Percentiles rank a stretch among this genome's conserved stretches.
Conservation (phyloP, 2,797 vertebrate genomes). For the Syngnathus acus region DNA sequence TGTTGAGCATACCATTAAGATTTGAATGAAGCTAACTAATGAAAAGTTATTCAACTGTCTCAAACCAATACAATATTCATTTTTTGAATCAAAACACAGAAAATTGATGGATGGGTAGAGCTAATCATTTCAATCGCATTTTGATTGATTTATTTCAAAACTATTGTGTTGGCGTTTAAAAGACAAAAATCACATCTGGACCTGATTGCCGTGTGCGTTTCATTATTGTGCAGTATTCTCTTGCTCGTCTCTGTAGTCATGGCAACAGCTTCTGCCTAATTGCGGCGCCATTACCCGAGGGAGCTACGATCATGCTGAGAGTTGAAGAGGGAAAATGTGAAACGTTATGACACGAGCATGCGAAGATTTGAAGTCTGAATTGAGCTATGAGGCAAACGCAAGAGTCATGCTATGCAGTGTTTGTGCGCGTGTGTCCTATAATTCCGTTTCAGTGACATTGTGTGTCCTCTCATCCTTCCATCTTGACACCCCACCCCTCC, state of each 20-base stretch:
- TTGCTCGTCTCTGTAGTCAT: conserved; percentile 33
- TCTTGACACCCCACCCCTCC: not conserved
- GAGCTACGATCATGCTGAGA: conserved; percentile 7
- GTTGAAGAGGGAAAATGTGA: conserved; percentile 1
- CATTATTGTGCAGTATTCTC: conserved; percentile 10
- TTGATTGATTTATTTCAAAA: not conserved
- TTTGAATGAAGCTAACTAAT: not conserved
- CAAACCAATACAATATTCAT: too few relatives aligned
- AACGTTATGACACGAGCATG: not conserved
- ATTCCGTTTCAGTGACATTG: conserved; percentile 1
- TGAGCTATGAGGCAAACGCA: not conserved
- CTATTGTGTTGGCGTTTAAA: not conserved
- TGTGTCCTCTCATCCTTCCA: not conserved
- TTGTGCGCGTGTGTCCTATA: not conserved
- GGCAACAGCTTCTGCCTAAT: conserved; percentile 44
- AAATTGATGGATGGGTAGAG: not conserved
- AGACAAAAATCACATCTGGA: not conserved
- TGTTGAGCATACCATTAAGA: not conserved
- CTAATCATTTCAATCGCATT: not conserved
- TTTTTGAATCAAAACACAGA: too few relatives aligned
- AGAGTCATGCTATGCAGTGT: not conserved
- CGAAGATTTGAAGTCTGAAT: not conserved
- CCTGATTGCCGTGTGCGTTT: not conserved
- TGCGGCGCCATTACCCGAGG: conserved; percentile 7
- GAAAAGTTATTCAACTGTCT: too few relatives aligned